phyloP scores from a whole-genome alignment of 2,797 vertebrate genomes.

The Ambastaia sidthimunki region DNA sequence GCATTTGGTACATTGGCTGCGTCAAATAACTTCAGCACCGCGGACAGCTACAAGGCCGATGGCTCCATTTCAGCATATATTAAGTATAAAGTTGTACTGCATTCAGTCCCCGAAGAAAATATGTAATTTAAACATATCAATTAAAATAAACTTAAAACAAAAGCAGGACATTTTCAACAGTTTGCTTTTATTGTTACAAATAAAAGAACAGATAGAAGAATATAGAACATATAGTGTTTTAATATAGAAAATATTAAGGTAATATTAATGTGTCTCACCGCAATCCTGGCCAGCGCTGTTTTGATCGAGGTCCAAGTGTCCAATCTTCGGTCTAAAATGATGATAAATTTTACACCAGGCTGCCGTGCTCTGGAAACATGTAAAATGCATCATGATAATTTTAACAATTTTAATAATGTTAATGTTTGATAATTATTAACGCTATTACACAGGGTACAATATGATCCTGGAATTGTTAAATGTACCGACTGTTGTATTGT shows the following conservation, averaged over 20 bases:
- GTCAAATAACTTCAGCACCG: conserved; percentile 64
- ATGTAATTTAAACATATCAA: neutral
- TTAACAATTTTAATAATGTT: neutral
- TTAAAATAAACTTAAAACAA: neutral
- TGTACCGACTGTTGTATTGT: neutral
- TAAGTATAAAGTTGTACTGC: neutral
- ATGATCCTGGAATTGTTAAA: neutral
- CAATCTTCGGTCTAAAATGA: conserved; percentile 93
- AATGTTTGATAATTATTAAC: neutral
- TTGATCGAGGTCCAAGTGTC: conserved; percentile 96
- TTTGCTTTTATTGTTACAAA: neutral
- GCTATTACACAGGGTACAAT: neutral
- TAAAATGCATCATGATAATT: conserved; percentile 20
- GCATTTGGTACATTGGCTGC: neutral
- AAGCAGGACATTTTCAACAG: neutral
- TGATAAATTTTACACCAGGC: conserved; percentile 90
- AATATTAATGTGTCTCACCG: conserved; percentile 75
- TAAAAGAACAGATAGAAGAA: no score
- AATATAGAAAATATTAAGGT: no score
- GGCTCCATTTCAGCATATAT: neutral
- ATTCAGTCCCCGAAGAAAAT: neutral
- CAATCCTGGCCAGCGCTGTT: conserved; percentile 89
- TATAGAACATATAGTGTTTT: no score
- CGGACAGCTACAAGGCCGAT: conserved; percentile 62
- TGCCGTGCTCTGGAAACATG: conserved; percentile 81